Evolutionary conservation across 2,797 vertebrate genomes (phyloP).

Genomic region (Enteromius trimaculatus): DNA sequence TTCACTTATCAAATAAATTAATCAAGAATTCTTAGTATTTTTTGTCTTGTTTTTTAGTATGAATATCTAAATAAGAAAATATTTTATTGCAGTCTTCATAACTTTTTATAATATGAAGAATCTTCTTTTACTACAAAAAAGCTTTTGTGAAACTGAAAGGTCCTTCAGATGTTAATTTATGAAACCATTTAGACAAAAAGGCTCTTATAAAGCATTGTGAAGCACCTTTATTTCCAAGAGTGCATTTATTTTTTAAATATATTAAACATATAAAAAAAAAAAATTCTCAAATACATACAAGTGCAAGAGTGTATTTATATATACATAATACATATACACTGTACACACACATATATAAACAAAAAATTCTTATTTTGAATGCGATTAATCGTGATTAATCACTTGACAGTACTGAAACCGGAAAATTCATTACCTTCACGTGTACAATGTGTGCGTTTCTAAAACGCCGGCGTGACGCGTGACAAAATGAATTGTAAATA

Average conservation of each 20-base stretch:
- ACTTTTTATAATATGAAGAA: too few species aligned
- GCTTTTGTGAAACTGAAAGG: too few species aligned
- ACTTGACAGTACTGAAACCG: not conserved
- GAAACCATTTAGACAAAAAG: too few species aligned
- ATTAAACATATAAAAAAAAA: not conserved
- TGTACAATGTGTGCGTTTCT: not conserved
- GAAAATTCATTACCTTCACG: not conserved
- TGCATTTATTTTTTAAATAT: not conserved
- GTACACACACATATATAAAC: not conserved
- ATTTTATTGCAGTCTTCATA: too few species aligned
- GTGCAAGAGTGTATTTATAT: not conserved
- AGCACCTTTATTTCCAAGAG: not conserved
- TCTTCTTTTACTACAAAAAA: too few species aligned
- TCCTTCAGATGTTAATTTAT: too few species aligned
- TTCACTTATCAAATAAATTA: too few species aligned
- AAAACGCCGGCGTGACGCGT: not conserved
- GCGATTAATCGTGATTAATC: not conserved
- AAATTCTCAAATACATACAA: too few species aligned
- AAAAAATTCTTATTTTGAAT: not conserved
- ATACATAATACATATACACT: not conserved
- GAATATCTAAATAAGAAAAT: too few species aligned
- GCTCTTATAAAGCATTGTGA: too few species aligned
- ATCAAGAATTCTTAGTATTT: too few species aligned
- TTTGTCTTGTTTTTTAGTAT: too few species aligned
- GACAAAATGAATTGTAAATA: not conserved